Percentiles rank a stretch among this genome's conserved stretches.
Evolutionary conservation across 2,113 vertebrate genomes (phyloP).

Genomic region (Spermophilus dauricus): DNA sequence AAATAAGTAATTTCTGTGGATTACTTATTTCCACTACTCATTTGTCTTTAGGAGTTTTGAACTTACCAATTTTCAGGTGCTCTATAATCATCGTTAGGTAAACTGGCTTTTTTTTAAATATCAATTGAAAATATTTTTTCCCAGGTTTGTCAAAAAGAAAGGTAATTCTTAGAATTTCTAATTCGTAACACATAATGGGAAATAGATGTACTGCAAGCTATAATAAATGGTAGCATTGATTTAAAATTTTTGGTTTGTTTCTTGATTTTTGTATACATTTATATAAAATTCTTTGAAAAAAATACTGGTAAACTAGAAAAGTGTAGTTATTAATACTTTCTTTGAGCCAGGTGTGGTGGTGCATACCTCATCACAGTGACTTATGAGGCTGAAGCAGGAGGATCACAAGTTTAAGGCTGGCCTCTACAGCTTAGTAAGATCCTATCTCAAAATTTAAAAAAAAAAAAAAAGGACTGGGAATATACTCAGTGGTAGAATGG

Average conservation of each 20-base stretch:
- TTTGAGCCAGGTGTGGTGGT: neutral
- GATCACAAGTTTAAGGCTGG: neutral
- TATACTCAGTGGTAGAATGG: neutral
- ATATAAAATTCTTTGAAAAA: neutral
- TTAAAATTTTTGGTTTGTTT: neutral
- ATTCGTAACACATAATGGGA: neutral
- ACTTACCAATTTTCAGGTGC: neutral
- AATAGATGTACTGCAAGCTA: conserved; percentile 31
- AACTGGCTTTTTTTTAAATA: neutral
- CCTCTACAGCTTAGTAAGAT: neutral
- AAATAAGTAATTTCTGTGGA: neutral
- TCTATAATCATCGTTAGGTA: neutral
- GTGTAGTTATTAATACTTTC: neutral
- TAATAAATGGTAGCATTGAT: neutral
- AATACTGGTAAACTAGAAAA: neutral
- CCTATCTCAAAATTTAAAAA: too few species aligned
- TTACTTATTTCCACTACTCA: neutral
- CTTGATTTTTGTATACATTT: neutral
- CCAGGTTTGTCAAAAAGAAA: neutral
- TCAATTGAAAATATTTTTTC: conserved; percentile 10
- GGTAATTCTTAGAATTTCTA: conserved; percentile 37
- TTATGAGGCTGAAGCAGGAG: neutral
- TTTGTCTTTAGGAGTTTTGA: neutral
- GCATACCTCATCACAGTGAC: neutral
- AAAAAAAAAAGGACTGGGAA: neutral